Evolutionary conservation across 92 coral and sea anemone species (phyloP), one percentile per base, ranked within the genome.

Genomic region (Galaxea fascicularis): DNA sequence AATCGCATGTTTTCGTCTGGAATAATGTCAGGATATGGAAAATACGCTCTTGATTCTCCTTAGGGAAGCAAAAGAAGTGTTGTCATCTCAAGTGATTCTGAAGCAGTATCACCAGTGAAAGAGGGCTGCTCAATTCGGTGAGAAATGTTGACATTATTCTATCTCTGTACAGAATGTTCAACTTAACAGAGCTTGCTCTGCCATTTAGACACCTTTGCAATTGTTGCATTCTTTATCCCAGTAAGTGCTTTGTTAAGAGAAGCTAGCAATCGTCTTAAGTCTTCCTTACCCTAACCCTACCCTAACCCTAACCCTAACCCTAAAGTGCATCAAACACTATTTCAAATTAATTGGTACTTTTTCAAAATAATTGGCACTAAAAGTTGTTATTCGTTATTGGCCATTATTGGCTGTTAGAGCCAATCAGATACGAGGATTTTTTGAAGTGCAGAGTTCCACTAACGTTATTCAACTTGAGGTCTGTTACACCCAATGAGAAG

Each of bases 41-140:
- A 47, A 47, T 47, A 47, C 54, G 54, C 54, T 62, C 67, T 25
- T 62, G 67, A 62, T 25, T 62, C 28, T 62, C 28, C 28, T 25
- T 25, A 20, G 67, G 28, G 67, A 10, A 62, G 67, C 22, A 20
- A 25, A 62, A 20, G 67, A 20, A 47, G 54, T 62, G 17, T 62
- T 25, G 17, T 62, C 67, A 62, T 62, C 22, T 62, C 67, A 62
- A 62, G 67, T 62, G 67, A 62, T 62, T 62, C 67, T 62, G 67
- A 62, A 20, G 28, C 67, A 20, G 67, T 62, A 62, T 62, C 67
- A 62, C 67, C 67, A 62, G 28, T 1, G 67, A 62, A 62, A 62
- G 17, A 62, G 67, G 28, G 67, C 67, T 62, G 67, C 67, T 20
- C 67, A 62, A 62, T 62, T 20, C 67, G 67, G 67, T 62, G 67